Evolutionary conservation across 2,888 invertebrate species (phyloP), one percentile per base, ranked within the genome.

Genomic region (Euspilapteryx auroguttella): DNA sequence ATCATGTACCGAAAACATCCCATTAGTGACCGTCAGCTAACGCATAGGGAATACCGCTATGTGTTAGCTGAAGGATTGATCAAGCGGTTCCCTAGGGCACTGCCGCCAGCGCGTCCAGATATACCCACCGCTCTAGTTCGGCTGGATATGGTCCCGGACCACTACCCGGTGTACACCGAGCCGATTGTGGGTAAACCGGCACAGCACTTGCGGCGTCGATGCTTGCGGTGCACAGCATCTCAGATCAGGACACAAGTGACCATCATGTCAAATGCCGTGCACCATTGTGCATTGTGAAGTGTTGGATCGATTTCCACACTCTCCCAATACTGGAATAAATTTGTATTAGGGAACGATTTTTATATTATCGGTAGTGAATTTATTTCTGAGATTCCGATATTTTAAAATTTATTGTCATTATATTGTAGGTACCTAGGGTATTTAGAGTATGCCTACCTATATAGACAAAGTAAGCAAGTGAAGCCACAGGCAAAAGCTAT

Each of bases 11-110:
- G 6, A 15, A 23, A 29, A 26, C 12, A 29, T 13, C 17, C 23
- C 21, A 11, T 17, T 7, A 20, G 7, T 12, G 12, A 20, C 8
- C n/a, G n/a, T n/a, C 25, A 14, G 10, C 12, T 26, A 14, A 25
- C 29, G n/a, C 32, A 32, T 14, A 21, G 32, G 14, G n/a, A 29
- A 22, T 32, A 26, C 21, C 25, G 29, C 17, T 28, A 28, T 13
- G 10, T 8, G 11, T 28, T 32, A 25, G 31, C 28, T n/a, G 28
- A 28, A 25, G 21, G 15, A 21, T 20, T 32, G 22, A 22, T 13
- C 14, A 13, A 22, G 14, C 30, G 26, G 8, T 26, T 21, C 22
- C 6, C 20, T 17, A 11, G 10, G 21, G 8, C 12, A 21, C 7
- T 11, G 20, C 17, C 10, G 8, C n/a, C n/a, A n/a, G n/a, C n/a